Percentiles rank a stretch among this genome's conserved stretches.
Conservation (phyloP, 1,140 invertebrate species). For the Drosophila pectinifera region DNA sequence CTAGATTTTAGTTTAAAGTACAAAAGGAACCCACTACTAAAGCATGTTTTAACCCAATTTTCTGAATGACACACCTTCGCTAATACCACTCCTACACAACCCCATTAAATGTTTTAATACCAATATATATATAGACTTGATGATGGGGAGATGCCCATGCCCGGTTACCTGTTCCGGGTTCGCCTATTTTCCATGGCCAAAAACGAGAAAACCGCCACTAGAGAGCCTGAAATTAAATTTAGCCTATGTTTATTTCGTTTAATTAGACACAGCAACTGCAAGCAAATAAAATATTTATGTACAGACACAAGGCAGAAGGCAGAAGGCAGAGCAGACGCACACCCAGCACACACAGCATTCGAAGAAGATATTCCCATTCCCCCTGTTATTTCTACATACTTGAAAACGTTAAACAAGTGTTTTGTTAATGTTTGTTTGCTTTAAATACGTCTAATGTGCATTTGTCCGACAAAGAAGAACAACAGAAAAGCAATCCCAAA, state of each 20-base stretch:
- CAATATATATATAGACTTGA: constrained; percentile 19
- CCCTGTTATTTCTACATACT: constrained; percentile 67
- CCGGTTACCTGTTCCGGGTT: constrained; percentile 41
- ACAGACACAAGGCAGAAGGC: constrained; percentile 42
- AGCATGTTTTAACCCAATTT: too few relatives aligned
- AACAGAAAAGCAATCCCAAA: constrained; percentile 29
- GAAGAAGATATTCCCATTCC: constrained; percentile 17
- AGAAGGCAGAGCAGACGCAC: constrained; percentile 27
- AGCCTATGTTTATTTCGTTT: constrained; percentile 79
- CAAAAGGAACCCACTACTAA: neutral
- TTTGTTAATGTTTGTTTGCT: constrained; percentile 81
- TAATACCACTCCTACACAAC: too few relatives aligned
- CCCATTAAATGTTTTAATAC: constrained; percentile 29
- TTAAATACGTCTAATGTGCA: constrained; percentile 74
- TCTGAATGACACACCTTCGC: neutral
- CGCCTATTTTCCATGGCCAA: constrained; percentile 46
- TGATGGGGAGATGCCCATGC: constrained; percentile 11
- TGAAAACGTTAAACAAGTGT: constrained; percentile 81
- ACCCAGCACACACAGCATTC: constrained; percentile 15
- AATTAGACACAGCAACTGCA: constrained; percentile 77
- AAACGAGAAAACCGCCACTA: constrained; percentile 49
- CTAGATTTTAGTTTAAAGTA: neutral
- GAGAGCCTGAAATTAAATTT: constrained; percentile 72
- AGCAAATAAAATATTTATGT: constrained; percentile 81
- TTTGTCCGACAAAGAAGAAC: constrained; percentile 25